These are phyloP conservation scores for Toxotes lorentzi DNA, from an alignment of 2,797 vertebrate genomes.

Conservation along the genomic window DNA sequence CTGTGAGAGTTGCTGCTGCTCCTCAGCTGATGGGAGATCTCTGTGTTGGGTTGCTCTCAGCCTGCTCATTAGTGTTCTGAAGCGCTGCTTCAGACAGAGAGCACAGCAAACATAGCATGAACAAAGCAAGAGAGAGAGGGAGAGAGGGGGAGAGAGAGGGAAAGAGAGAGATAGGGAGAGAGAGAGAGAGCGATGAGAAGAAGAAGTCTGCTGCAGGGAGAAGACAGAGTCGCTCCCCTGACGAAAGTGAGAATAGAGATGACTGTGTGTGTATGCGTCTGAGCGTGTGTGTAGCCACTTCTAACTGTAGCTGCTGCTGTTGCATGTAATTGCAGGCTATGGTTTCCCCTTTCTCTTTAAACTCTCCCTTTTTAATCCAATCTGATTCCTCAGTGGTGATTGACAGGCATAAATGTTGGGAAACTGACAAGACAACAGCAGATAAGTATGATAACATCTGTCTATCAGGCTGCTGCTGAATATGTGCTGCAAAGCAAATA, in stretches of 20 bases:
- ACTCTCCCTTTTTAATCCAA: conserved; percentile 28
- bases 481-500: not conserved
- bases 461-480: not conserved
- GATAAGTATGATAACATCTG: conserved; percentile 7
- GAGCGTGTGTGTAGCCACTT: conserved; percentile 37
- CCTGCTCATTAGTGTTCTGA: conserved; percentile 75
- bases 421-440: conserved; percentile 30
- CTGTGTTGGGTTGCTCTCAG: conserved; percentile 60
- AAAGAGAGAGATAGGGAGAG: conserved; percentile 40
- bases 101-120: conserved; percentile 66
- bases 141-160: conserved; percentile 30
- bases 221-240: conserved; percentile 68
- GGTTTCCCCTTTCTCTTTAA: conserved; percentile 11
- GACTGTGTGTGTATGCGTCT: conserved; percentile 52
- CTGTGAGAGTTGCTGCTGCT: conserved; percentile 58
- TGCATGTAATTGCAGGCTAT: conserved; percentile 31
- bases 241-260: conserved; percentile 65
- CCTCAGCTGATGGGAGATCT: conserved; percentile 73
- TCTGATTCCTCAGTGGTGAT: conserved; percentile 18
- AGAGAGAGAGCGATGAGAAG: conserved; percentile 46
- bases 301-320: conserved; percentile 19
- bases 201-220: conserved; percentile 70
- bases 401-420: conserved; percentile 23
- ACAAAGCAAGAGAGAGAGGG: conserved; percentile 59
- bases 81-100: conserved; percentile 69